Base-by-base conservation (phyloP, 2,113 vertebrate genomes). In the Tachycineta bicolor region DNA sequence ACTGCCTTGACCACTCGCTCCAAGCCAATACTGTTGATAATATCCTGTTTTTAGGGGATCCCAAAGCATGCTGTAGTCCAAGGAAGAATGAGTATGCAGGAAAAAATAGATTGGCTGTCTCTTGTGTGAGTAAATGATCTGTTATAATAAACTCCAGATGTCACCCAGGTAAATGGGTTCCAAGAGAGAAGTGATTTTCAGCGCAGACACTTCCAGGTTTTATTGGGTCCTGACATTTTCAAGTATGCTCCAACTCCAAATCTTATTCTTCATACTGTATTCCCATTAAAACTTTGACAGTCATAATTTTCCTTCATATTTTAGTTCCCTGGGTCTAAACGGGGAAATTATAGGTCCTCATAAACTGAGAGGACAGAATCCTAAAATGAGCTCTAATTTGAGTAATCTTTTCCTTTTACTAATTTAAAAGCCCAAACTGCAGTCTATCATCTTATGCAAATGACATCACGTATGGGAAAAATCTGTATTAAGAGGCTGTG, bases 81-180 rank as follows among this genome's bases (percentile, higher is more conserved):
- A 87, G 44, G 55, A 87, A 85, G 29, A 60, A 20, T 12, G 81
- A 55, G 5, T 25, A 50, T 0, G 5, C 23, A 80, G 43, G 16
- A 79, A 76, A 68, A 83, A 79, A 56, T 11, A 83, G n/a, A 74
- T 84, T 82, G 33, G 9, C 20, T 71, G 28, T 64, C 58, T 93
- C 55, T 79, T 6, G 0, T 52, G 28, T 5, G 1, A 87, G 53
- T 85, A 79, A 91, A 94, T 89, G 1, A 89, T 59, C 52, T 85
- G 84, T 92, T 87, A 69, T 79, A 75, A 87, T 81, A 78, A 95
- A 75, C 49, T 82, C 56, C 52, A 64, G 56, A 71, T 78, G 74
- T 84, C 93, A 82, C 11, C 24, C 46, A 75, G 60, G 69, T 82
- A 95, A 94, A 94, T 63, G 41, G 13, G 13, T 84, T 95, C 69